phyloP scores from a whole-genome alignment of 2,888 invertebrate genomes.

The Physocephala rufipes region DNA sequence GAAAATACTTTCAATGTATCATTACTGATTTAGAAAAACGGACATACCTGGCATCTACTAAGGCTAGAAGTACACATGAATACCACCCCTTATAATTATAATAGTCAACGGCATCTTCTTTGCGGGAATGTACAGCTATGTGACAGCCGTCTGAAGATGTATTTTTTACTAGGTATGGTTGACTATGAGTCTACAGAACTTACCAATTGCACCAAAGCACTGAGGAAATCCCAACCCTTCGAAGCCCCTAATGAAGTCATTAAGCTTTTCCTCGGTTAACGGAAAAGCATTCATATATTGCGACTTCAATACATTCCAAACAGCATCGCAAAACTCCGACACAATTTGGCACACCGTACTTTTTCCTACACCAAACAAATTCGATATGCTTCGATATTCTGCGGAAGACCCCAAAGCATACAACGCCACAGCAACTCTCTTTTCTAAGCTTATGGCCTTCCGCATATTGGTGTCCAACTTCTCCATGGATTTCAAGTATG shows the following conservation, averaged over 20 bases:
- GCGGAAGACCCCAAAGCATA: slow-evolving; percentile 32
- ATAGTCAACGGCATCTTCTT: slow-evolving; percentile 1
- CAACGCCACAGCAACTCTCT: slow-evolving; percentile 36
- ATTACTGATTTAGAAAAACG: too few species aligned
- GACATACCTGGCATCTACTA: too few species aligned
- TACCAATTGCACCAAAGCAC: slow-evolving; percentile 36
- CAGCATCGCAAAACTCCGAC: slow-evolving; percentile 22
- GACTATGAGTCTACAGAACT: too few species aligned
- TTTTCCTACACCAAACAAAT: slow-evolving; percentile 36
- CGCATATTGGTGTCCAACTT: slow-evolving; percentile 26
- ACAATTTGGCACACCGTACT: slow-evolving; percentile 34
- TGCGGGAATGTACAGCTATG: background rate
- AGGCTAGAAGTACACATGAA: too few species aligned
- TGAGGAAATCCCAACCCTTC: slow-evolving; percentile 36
- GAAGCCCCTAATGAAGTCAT: slow-evolving; percentile 24
- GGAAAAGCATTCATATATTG: slow-evolving; percentile 20
- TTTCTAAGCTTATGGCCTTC: slow-evolving; percentile 31
- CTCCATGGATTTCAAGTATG: background rate
- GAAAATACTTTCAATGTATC: slow-evolving; percentile 6
- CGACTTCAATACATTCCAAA: background rate
- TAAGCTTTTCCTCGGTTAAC: too few species aligned
- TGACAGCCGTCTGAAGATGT: background rate
- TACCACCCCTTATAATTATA: too few species aligned
- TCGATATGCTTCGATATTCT: slow-evolving; percentile 34
- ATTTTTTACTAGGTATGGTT: too few species aligned